Percentiles rank a stretch among this genome's conserved stretches.
These are phyloP conservation scores for Phalacrocorax pelagicus DNA, from an alignment of 2,113 vertebrate species.

Conservation along the genomic window DNA sequence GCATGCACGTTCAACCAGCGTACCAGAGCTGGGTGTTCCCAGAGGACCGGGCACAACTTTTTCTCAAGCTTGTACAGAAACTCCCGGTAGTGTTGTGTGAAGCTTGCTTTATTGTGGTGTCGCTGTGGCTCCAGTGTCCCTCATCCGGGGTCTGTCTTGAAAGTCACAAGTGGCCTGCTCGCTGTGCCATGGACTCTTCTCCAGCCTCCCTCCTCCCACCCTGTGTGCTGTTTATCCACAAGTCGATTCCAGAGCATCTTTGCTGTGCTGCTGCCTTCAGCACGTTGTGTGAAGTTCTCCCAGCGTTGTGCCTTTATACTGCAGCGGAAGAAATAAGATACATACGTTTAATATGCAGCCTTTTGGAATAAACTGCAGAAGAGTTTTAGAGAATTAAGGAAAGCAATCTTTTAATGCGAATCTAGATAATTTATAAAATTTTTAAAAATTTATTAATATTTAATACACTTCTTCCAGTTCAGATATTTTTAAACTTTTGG, in stretches of 20 bases:
- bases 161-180: neutral
- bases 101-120: neutral
- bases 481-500: neutral
- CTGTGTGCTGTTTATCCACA: accelerated
- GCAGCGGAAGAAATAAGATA: neutral
- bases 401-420: neutral
- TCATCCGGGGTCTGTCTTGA: neutral
- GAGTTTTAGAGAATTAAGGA: neutral
- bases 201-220: neutral
- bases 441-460: neutral
- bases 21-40: slow-evolving; percentile 17
- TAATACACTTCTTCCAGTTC: neutral
- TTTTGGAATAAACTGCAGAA: neutral
- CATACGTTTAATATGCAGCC: neutral
- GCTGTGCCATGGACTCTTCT: neutral
- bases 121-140: neutral
- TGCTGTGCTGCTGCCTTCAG: neutral
- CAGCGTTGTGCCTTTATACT: neutral
- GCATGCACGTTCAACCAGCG: slow-evolving; percentile 5
- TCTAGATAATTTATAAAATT: neutral
- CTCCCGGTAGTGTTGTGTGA: neutral
- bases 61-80: neutral
- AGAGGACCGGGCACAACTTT: neutral
- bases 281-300: neutral
- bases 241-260: neutral